A percentile compares a stretch with the other conserved stretches of the same genome.
These are phyloP conservation scores for Takifugu rubripes DNA, from an alignment of 2,797 vertebrate genomes.

Conservation along the genomic window DNA sequence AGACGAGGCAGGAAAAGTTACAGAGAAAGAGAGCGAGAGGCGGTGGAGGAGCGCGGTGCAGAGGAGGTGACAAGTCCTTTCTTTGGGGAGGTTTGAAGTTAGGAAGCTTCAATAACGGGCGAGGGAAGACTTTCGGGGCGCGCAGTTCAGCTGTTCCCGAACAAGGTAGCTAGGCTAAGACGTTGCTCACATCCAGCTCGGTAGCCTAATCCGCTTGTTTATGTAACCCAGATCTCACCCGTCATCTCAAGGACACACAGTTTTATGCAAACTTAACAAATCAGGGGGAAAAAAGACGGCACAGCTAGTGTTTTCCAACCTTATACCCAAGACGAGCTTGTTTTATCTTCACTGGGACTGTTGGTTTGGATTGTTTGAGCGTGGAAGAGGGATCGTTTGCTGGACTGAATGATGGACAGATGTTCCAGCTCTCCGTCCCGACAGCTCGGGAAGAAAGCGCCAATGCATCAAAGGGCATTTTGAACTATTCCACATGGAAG, in stretches of 20 bases:
- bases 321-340: slow-evolving; percentile 13
- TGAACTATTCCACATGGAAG: slow-evolving; percentile 41
- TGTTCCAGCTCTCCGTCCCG: slow-evolving; percentile 5
- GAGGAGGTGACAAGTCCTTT: slow-evolving; percentile 56
- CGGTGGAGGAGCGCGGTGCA: slow-evolving; percentile 16
- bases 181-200: slow-evolving; percentile 34
- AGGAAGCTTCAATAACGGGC: slow-evolving; percentile 34
- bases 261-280: slow-evolving; percentile 26
- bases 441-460: slow-evolving; percentile 25
- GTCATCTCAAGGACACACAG: slow-evolving; percentile 23
- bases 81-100: slow-evolving; percentile 53
- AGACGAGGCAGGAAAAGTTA: slow-evolving; percentile 47
- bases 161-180: slow-evolving; percentile 24
- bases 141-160: slow-evolving; percentile 20
- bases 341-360: slow-evolving; percentile 42
- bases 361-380: slow-evolving; percentile 49
- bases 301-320: slow-evolving; percentile 14
- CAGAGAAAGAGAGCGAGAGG: slow-evolving; percentile 45
- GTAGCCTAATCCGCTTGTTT: slow-evolving; percentile 47
- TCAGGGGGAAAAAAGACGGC: slow-evolving; percentile 1
- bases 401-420: slow-evolving; percentile 1
- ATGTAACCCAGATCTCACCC: slow-evolving; percentile 34
- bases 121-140: slow-evolving; percentile 20
- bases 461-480: slow-evolving; percentile 40
- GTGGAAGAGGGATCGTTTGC: slow-evolving; percentile 13